phyloP scores from a whole-genome alignment of 2,113 vertebrate genomes.

The Datnioides undecimradiatus region DNA sequence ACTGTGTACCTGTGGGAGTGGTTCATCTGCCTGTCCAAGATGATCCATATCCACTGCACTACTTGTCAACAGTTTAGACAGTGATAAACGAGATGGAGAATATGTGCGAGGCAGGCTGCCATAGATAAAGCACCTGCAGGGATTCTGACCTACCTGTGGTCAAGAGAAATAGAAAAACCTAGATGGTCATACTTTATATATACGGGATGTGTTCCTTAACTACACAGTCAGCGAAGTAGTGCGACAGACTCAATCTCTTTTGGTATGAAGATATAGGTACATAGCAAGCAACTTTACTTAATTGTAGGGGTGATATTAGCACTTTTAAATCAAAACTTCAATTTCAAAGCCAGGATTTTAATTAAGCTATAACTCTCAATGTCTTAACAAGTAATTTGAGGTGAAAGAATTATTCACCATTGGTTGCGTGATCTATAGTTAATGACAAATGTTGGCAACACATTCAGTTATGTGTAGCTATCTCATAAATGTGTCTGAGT shows the following conservation, averaged over 20 bases:
- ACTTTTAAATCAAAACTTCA: not conserved
- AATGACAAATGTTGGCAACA: conserved; percentile 24
- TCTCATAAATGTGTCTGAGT: conserved; percentile 23
- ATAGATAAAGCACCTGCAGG: conserved; percentile 59
- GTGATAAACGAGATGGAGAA: conserved; percentile 71
- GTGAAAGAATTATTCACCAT: conserved; percentile 19
- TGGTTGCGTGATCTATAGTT: conserved; percentile 19
- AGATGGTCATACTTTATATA: conserved; percentile 2
- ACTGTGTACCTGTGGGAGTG: conserved; percentile 55
- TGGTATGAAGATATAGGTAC: not conserved
- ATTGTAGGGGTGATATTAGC: not conserved
- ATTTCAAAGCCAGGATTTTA: conserved; percentile 23
- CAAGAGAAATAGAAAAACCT: conserved; percentile 36
- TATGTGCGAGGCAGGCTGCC: conserved; percentile 62
- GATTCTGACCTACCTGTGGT: conserved; percentile 58
- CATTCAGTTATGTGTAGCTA: conserved; percentile 23
- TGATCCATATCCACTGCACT: conserved; percentile 74
- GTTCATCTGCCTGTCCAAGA: conserved; percentile 67
- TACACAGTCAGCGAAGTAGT: not conserved
- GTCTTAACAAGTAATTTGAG: conserved; percentile 21
- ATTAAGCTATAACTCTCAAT: conserved; percentile 6
- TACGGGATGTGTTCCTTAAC: not conserved
- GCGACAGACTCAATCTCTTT: not conserved
- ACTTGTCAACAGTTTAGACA: conserved; percentile 68
- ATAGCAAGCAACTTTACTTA: not conserved